These are phyloP conservation scores for Amiota mariae DNA, from an alignment of 2,888 invertebrate genomes.

Conservation along the genomic window DNA sequence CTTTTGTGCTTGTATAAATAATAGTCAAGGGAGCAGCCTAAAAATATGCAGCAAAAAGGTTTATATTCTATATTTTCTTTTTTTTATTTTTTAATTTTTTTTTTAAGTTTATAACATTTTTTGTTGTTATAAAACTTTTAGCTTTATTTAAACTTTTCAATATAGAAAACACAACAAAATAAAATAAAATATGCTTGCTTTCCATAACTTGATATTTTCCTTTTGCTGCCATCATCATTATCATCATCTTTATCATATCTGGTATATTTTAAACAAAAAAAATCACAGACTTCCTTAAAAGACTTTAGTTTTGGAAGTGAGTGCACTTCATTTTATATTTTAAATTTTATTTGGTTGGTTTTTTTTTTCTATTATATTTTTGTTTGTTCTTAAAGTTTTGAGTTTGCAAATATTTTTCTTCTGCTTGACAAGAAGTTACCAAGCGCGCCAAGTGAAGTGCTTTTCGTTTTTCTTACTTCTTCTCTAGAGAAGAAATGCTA, in stretches of 20 bases:
- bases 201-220: too few species aligned
- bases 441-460: constrained; percentile 2
- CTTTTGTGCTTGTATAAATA: not conserved
- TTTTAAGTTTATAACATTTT: too few species aligned
- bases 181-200: too few species aligned
- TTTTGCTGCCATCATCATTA: too few species aligned
- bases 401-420: constrained; percentile 19
- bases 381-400: constrained; percentile 2
- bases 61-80: constrained; percentile 5
- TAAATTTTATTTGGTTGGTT: not conserved
- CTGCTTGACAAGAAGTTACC: constrained; percentile 8
- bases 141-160: too few species aligned
- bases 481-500: not conserved
- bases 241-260: too few species aligned
- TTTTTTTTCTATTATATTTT: not conserved
- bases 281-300: too few species aligned
- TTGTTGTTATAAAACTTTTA: too few species aligned
- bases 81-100: not conserved
- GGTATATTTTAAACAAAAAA: too few species aligned
- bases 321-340: constrained; percentile 16
- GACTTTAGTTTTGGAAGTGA: too few species aligned
- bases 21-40: not conserved
- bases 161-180: too few species aligned
- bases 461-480: not conserved
- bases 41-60: constrained; percentile 5